phyloP scores from a whole-genome alignment of 2,888 invertebrate species.

The Nymphalis urticae region DNA sequence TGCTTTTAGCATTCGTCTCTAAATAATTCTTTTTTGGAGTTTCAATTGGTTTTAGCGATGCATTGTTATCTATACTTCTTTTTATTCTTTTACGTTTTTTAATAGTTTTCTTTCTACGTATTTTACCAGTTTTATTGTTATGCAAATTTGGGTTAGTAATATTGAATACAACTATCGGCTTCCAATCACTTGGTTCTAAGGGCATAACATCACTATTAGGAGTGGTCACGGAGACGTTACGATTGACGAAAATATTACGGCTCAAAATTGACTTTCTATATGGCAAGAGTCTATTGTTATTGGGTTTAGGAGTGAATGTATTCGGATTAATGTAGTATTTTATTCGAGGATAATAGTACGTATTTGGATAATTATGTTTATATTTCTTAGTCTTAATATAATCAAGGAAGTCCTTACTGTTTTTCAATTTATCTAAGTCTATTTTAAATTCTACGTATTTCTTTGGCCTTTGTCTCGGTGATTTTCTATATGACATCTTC shows the following conservation, averaged over 20 bases:
- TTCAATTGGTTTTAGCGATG: slow-evolving; percentile 1
- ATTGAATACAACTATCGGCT: slow-evolving; percentile 60
- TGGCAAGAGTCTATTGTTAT: slow-evolving; percentile 58
- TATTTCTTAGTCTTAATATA: slow-evolving; percentile 76
- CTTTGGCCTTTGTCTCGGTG: slow-evolving; percentile 58
- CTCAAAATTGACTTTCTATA: slow-evolving; percentile 52
- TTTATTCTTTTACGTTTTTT: slow-evolving; percentile 53
- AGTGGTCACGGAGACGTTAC: slow-evolving; percentile 37
- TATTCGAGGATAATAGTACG: slow-evolving; percentile 71
- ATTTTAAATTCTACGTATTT: slow-evolving; percentile 69
- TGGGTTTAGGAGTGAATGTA: slow-evolving; percentile 53
- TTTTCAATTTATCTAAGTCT: slow-evolving; percentile 66
- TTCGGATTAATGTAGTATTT: slow-evolving; percentile 71
- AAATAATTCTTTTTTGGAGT: not conserved
- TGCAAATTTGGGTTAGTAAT: slow-evolving; percentile 43
- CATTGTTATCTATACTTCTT: slow-evolving; percentile 44
- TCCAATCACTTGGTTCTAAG: slow-evolving; percentile 61
- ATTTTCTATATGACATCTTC: slow-evolving; percentile 63
- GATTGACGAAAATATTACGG: slow-evolving; percentile 42
- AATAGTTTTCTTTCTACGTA: slow-evolving; percentile 46
- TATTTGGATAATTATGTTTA: slow-evolving; percentile 71
- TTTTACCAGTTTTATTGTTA: slow-evolving; percentile 41
- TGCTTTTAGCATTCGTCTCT: slow-evolving; percentile 37
- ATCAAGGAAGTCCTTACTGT: slow-evolving; percentile 72
- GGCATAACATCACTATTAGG: slow-evolving; percentile 24